phyloP scores from a whole-genome alignment of 2,888 invertebrate species.

The Rapana venosa region DNA sequence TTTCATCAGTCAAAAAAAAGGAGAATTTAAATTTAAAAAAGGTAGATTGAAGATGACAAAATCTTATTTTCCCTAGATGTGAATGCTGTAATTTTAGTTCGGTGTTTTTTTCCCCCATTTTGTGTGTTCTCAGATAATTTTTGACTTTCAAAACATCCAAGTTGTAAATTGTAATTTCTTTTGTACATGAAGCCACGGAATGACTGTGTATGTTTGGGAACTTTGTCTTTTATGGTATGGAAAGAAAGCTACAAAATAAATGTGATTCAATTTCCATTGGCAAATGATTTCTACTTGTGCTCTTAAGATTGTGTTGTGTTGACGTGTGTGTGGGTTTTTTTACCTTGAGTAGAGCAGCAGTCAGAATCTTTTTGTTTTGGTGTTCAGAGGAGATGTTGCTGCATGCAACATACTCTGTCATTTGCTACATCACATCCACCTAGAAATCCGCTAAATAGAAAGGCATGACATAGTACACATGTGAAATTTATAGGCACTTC shows the following conservation, averaged over 20 bases:
- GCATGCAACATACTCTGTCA: no score
- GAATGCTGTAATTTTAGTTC: background rate
- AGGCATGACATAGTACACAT: no score
- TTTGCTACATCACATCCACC: no score
- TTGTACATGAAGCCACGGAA: slow-evolving; percentile 6
- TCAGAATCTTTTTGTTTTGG: no score
- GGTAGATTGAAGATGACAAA: background rate
- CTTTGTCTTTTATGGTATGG: background rate
- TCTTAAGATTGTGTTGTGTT: background rate
- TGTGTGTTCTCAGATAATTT: background rate
- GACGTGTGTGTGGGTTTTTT: background rate
- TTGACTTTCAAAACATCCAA: background rate
- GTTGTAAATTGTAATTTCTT: background rate
- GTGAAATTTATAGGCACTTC: no score
- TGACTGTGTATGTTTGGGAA: background rate
- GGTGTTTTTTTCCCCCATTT: background rate
- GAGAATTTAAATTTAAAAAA: background rate
- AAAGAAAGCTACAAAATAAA: slow-evolving; percentile 1
- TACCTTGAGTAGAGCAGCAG: background rate
- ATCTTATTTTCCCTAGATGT: background rate
- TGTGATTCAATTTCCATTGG: slow-evolving; percentile 19
- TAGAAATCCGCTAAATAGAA: no score
- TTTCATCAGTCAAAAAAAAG: no score
- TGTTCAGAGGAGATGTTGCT: no score
- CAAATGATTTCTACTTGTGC: background rate